Conservation (phyloP, 2,113 vertebrate species). For the Astur gentilis region DNA sequence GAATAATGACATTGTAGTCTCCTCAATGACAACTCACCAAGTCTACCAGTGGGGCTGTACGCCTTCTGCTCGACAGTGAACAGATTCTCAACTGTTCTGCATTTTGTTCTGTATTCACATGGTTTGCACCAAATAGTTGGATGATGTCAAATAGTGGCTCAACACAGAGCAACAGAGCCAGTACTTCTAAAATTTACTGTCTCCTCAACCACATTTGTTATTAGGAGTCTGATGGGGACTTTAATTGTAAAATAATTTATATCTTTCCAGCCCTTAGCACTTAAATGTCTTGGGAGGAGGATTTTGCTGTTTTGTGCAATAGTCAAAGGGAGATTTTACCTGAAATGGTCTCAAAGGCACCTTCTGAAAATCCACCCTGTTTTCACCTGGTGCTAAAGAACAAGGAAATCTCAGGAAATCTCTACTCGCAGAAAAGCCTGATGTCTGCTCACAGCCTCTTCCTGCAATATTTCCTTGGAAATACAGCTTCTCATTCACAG, state of each 20-base stretch:
- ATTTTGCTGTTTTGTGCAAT: not conserved
- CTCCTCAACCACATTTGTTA: not conserved
- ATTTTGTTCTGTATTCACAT: not conserved
- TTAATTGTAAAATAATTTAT: not conserved
- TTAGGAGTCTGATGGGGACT: fast-evolving
- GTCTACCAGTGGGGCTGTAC: not conserved
- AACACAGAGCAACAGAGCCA: not conserved
- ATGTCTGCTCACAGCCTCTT: not conserved
- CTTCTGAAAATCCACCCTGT: not conserved
- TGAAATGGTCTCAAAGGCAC: not conserved
- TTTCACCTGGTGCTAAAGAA: not conserved
- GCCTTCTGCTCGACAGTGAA: not conserved
- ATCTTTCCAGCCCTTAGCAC: not conserved
- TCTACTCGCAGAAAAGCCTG: not conserved
- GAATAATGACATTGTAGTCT: not conserved
- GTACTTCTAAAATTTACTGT: not conserved
- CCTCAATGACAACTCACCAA: not conserved
- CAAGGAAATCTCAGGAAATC: not conserved
- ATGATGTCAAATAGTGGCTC: not conserved
- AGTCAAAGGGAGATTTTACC: not conserved
- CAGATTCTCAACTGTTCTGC: not conserved
- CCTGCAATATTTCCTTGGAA: not conserved
- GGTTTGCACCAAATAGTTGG: not conserved
- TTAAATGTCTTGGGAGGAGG: not conserved
- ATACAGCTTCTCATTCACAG: not conserved